phyloP scores from a whole-genome alignment of 1,140 invertebrate species.

The Drosophila erecta region DNA sequence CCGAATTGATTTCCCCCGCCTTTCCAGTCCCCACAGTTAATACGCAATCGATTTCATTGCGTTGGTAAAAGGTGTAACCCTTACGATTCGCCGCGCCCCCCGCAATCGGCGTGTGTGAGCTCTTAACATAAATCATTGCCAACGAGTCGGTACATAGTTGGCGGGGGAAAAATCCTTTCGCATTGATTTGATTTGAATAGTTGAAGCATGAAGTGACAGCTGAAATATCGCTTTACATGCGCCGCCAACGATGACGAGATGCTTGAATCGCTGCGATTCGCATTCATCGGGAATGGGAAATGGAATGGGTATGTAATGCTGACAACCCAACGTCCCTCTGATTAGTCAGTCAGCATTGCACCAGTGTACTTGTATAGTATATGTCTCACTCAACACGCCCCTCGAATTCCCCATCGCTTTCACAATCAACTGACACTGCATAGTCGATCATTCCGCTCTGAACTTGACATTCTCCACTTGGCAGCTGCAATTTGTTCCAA shows the following conservation, averaged over 20 bases:
- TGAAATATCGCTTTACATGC: slow-evolving; percentile 80
- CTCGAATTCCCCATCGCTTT: neutral
- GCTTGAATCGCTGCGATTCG: slow-evolving; percentile 27
- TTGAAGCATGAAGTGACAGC: slow-evolving; percentile 79
- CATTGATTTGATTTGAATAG: slow-evolving; percentile 81
- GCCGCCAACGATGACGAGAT: slow-evolving; percentile 48
- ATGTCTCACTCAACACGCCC: slow-evolving; percentile 17
- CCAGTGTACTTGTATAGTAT: neutral
- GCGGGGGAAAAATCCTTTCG: slow-evolving; percentile 54
- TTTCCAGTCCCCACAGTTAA: slow-evolving; percentile 13
- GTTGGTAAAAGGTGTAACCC: slow-evolving; percentile 45
- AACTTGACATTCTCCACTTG: slow-evolving; percentile 69
- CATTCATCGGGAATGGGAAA: slow-evolving; percentile 1
- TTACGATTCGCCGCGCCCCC: neutral
- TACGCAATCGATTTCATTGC: slow-evolving; percentile 49
- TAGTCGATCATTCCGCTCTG: slow-evolving; percentile 40
- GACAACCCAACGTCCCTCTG: slow-evolving; percentile 60
- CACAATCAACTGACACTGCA: slow-evolving; percentile 35
- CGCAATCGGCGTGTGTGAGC: slow-evolving; percentile 37
- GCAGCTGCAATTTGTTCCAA: slow-evolving; percentile 31
- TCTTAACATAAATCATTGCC: slow-evolving; percentile 80
- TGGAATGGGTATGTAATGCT: slow-evolving; percentile 15
- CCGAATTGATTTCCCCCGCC: slow-evolving; percentile 14
- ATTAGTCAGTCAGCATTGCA: slow-evolving; percentile 67
- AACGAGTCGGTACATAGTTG: slow-evolving; percentile 6